These are phyloP conservation scores for Pelmatolapia mariae DNA, from an alignment of 2,113 vertebrate genomes.

Conservation along the genomic window DNA sequence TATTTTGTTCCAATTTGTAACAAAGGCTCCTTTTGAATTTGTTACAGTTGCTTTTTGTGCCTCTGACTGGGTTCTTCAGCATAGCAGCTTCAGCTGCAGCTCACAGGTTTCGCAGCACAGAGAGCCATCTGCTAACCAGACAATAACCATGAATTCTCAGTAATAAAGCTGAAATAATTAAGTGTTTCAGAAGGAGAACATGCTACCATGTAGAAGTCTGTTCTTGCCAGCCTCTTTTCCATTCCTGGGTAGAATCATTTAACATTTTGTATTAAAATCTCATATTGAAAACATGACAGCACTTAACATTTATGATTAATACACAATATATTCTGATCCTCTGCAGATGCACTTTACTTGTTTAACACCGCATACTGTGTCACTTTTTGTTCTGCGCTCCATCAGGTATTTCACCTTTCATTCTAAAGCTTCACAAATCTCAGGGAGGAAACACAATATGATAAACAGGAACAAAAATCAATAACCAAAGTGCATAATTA, in stretches of 20 bases:
- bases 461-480: background rate
- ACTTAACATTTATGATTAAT: background rate
- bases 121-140: constrained; percentile 6
- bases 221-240: background rate
- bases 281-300: background rate
- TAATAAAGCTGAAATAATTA: background rate
- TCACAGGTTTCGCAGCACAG: background rate
- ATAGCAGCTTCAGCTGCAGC: background rate
- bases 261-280: background rate
- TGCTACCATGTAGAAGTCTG: background rate
- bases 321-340: background rate
- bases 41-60: background rate
- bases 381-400: background rate
- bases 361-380: background rate
- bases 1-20: background rate
- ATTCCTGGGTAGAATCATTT: background rate
- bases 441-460: background rate
- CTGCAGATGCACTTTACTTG: background rate
- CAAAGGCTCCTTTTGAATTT: background rate
- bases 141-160: background rate
- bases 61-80: background rate
- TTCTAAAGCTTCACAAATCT: background rate
- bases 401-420: background rate
- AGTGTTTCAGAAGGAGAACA: background rate
- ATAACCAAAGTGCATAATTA: background rate